phyloP scores from a whole-genome alignment of 1,140 invertebrate genomes.

The Argopecten irradians region DNA sequence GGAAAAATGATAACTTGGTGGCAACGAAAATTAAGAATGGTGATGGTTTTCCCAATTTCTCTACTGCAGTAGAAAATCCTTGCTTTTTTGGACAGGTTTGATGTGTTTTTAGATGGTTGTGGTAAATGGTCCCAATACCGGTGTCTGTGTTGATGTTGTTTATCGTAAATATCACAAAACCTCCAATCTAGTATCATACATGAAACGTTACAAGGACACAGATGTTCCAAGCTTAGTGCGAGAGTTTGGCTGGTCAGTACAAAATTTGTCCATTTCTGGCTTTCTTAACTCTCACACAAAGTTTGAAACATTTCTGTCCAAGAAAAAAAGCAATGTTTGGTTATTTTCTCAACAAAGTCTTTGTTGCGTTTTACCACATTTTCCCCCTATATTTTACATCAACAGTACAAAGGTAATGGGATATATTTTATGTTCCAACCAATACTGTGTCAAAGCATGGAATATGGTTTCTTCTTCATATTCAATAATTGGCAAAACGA shows the following conservation, averaged over 20 bases:
- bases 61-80: neutral
- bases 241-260: too few relatives aligned
- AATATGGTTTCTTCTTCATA: neutral
- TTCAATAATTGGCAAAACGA: neutral
- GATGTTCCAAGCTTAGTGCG: neutral
- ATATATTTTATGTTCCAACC: neutral
- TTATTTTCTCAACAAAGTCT: too few relatives aligned
- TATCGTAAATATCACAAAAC: conserved; percentile 3
- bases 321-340: too few relatives aligned
- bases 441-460: neutral
- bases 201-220: too few relatives aligned
- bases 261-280: too few relatives aligned
- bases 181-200: too few relatives aligned
- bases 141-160: conserved; percentile 7
- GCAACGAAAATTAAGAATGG: neutral
- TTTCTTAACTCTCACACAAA: too few relatives aligned
- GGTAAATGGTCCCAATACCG: neutral
- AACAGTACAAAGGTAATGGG: neutral
- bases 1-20: too few relatives aligned
- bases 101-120: neutral
- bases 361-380: too few relatives aligned
- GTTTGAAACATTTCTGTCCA: too few relatives aligned
- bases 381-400: neutral
- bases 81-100: neutral
- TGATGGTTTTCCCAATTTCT: neutral